Evolutionary conservation across 2,888 invertebrate genomes (phyloP).

Genomic region (Bombyx huttoni): DNA sequence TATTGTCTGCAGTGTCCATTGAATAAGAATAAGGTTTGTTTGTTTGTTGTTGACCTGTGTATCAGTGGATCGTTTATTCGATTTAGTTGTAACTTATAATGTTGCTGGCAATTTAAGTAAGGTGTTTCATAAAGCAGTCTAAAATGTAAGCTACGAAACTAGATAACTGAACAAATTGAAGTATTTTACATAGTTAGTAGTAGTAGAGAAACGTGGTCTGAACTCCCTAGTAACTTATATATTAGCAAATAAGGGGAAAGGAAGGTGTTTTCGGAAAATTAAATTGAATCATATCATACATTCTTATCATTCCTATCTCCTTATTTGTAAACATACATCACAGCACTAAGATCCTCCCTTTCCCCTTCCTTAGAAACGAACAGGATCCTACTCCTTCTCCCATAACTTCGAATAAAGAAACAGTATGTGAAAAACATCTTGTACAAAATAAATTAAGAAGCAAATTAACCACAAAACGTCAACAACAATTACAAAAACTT

Average conservation of each 20-base stretch:
- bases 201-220: too few relatives aligned
- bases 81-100: too few relatives aligned
- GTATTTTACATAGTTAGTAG: too few relatives aligned
- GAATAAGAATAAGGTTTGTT: too few relatives aligned
- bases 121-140: too few relatives aligned
- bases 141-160: too few relatives aligned
- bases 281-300: constrained; percentile 8
- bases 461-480: constrained; percentile 35
- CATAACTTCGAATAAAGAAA: constrained; percentile 31
- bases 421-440: constrained; percentile 32
- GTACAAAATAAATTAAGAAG: constrained; percentile 27
- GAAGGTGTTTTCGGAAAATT: constrained; percentile 31
- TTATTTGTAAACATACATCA: constrained; percentile 43
- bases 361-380: constrained; percentile 52
- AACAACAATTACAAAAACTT: constrained; percentile 51
- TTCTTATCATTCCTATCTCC: constrained; percentile 54
- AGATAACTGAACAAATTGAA: too few relatives aligned
- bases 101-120: too few relatives aligned
- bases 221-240: not conserved
- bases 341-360: constrained; percentile 47
- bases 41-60: too few relatives aligned
- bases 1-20: too few relatives aligned
- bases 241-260: constrained; percentile 68
- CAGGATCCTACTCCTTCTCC: constrained; percentile 33
- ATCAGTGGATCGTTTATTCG: too few relatives aligned